phyloP scores from a whole-genome alignment of 2,888 invertebrate species.

The Agonum fuliginosum region DNA sequence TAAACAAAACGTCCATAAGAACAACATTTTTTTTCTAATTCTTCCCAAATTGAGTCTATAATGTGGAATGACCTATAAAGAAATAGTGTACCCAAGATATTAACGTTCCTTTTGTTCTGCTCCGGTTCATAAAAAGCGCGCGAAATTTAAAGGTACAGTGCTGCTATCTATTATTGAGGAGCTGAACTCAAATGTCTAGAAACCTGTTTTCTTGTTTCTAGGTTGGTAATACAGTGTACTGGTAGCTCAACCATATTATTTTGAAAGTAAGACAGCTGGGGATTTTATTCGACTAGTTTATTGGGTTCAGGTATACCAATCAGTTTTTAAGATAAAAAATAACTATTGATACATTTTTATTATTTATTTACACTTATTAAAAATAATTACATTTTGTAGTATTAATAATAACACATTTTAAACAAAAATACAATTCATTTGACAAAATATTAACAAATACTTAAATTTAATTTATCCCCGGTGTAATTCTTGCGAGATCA shows the following conservation, averaged over 20 bases:
- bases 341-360: background rate
- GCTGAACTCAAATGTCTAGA: background rate
- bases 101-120: no score
- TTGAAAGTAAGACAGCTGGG: no score
- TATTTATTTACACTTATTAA: conserved; percentile 34
- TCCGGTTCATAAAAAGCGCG: no score
- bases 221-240: no score
- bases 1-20: no score
- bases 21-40: no score
- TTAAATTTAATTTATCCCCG: background rate
- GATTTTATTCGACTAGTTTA: no score
- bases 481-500: conserved; percentile 73
- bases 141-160: background rate
- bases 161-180: background rate
- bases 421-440: conserved; percentile 1
- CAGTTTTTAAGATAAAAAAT: background rate
- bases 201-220: background rate
- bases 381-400: conserved; percentile 30
- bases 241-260: no score
- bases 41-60: no score
- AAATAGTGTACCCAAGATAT: no score
- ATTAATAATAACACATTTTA: background rate
- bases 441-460: background rate
- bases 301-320: background rate
- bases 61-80: no score